Evolutionary conservation across 1,140 invertebrate species (phyloP).

Genomic region (Monochamus saltuarius): DNA sequence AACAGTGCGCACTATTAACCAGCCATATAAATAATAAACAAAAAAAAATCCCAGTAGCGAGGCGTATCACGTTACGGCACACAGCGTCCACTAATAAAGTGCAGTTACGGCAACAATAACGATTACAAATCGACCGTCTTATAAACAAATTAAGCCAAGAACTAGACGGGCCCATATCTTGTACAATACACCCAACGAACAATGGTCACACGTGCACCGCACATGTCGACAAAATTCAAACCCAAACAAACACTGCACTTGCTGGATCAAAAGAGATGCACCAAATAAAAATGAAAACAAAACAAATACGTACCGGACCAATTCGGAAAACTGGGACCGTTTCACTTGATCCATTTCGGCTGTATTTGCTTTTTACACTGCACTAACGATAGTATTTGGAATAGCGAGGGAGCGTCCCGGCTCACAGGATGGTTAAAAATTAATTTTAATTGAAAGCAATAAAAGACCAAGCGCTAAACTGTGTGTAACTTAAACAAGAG

Average conservation of each 20-base stretch:
- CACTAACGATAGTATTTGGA: constrained; percentile 7
- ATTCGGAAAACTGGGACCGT: constrained; percentile 39
- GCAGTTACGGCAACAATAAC: too few species aligned
- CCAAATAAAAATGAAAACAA: constrained; percentile 20
- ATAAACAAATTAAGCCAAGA: too few species aligned
- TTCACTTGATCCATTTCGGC: constrained; percentile 30
- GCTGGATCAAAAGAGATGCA: constrained; percentile 8
- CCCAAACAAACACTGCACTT: constrained; percentile 20
- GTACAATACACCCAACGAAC: too few species aligned
- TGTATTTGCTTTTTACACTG: constrained; percentile 13
- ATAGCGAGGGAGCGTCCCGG: constrained; percentile 32
- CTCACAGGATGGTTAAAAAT: constrained; percentile 48
- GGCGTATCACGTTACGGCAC: too few species aligned
- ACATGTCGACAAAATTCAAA: constrained; percentile 24
- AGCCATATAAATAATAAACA: too few species aligned
- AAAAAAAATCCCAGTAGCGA: too few species aligned
- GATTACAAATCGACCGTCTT: too few species aligned
- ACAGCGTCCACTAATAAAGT: too few species aligned
- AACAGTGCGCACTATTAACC: too few species aligned
- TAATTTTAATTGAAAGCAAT: constrained; percentile 46
- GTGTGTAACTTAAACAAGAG: constrained; percentile 24
- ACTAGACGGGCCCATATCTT: too few species aligned
- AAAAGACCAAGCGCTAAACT: constrained; percentile 22
- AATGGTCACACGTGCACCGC: constrained; percentile 25
- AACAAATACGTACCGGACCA: constrained; percentile 36